Base-by-base conservation (phyloP, 1,140 invertebrate genomes). In the Drosophila mauritiana region DNA sequence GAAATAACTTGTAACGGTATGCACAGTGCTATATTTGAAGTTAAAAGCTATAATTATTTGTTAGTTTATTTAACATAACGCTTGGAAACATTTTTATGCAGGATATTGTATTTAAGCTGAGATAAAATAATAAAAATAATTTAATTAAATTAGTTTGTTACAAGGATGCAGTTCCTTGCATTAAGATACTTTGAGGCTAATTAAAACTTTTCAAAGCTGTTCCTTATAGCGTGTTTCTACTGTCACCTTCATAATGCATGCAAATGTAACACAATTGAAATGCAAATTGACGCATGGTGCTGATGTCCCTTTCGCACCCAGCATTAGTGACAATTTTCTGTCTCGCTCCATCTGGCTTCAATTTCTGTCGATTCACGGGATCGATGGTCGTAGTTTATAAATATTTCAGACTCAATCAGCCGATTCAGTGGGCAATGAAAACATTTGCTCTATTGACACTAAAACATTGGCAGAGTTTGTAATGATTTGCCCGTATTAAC, bases 351-450 rank as follows among this genome's bases (percentile, higher is more conserved):
- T 36, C 36, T 34, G 42, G 4, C 7, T 56, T 46, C 69, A 36
- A 51, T 54, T 49, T 67, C 10, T 57, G 43, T 62, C 74, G 74
- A 88, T 57, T 78, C 81, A 74, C 58, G 52, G 61, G 61, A 88
- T 81, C 57, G 62, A 70, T 37, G 58, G 61, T 68, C 45, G 68
- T 25, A 40, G 43, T 73, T 82, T 62, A 88, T 86, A 72, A 81
- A 85, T 78, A 86, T 85, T 80, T 55, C 55, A 52, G 59, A 34
- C 68, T 37, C 49, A 55, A 45, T 68, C 48, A 52, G 17, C 61
- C 52, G 53, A 52, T 20, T 45, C 51, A 56, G 51, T 42, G 45
- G 36, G 36, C 46, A 51, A 67, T 40, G 36, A 49, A 67, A 49
- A 27, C 43, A 39, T 46, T 53, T 57, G 63, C 57, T 82, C 72